A percentile compares a stretch with the other conserved stretches of the same genome.
Evolutionary conservation across 2,888 invertebrate species (phyloP).

Genomic region (Pristionchus japonicus): DNA sequence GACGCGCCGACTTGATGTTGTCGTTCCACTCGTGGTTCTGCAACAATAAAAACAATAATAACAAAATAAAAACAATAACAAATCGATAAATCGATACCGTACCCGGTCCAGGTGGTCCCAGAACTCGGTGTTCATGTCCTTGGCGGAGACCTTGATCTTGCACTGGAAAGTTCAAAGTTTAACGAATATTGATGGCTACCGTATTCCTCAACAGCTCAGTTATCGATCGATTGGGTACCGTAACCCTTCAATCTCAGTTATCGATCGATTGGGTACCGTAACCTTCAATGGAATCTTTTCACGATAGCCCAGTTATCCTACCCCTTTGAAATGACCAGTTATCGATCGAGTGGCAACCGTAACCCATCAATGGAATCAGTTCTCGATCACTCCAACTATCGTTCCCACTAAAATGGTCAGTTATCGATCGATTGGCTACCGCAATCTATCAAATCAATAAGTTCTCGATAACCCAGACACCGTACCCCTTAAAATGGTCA

Average conservation of each 20-base stretch:
- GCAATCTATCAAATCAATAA: not conserved
- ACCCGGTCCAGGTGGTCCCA: conserved; percentile 17
- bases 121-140: conserved; percentile 34
- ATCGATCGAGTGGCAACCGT: no score
- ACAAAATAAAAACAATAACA: not conserved
- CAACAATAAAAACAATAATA: not conserved
- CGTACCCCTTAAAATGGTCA: conserved; percentile 27
- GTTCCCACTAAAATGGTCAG: no score
- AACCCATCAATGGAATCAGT: not conserved
- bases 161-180: not conserved
- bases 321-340: no score
- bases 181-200: not conserved
- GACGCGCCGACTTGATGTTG: conserved; percentile 12
- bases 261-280: not conserved
- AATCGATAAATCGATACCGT: not conserved
- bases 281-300: no score
- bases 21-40: conserved; percentile 42
- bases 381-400: not conserved
- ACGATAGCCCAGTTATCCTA: no score
- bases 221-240: not conserved
- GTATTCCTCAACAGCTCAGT: not conserved
- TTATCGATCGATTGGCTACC: no score
- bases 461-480: not conserved
- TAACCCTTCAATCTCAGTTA: not conserved
- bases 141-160: conserved; percentile 26